Evolutionary conservation across 2,888 invertebrate genomes (phyloP).

Genomic region (Tipula unca): DNA sequence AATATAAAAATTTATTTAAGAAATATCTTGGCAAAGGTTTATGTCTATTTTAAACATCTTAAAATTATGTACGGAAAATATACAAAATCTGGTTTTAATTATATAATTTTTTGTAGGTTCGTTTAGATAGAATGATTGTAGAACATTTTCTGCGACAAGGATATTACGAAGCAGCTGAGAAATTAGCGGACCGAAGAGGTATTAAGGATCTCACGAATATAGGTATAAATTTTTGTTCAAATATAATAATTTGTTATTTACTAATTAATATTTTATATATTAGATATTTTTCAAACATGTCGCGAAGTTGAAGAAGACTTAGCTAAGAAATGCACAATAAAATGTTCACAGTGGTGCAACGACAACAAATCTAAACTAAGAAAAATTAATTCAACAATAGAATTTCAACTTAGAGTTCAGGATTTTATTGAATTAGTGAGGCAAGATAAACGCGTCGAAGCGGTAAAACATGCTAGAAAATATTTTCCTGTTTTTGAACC

Average conservation of each 20-base stretch:
- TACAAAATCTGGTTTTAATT: background rate
- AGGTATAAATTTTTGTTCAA: constrained; percentile 42
- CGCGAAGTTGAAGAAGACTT: constrained; percentile 83
- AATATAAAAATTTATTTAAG: too few relatives aligned
- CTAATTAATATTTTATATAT: constrained; percentile 14
- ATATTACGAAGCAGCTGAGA: constrained; percentile 88
- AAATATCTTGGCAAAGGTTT: too few relatives aligned
- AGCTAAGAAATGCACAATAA: constrained; percentile 68
- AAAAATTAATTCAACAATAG: constrained; percentile 90
- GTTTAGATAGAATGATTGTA: constrained; percentile 91
- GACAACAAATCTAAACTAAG: constrained; percentile 92
- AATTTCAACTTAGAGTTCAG: constrained; percentile 74
- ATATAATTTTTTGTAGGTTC: constrained; percentile 37
- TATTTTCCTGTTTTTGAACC: constrained; percentile 83
- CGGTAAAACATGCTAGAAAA: constrained; percentile 90
- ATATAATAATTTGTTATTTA: constrained; percentile 15
- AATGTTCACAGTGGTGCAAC: constrained; percentile 91
- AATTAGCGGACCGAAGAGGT: constrained; percentile 71
- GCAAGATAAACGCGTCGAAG: constrained; percentile 75
- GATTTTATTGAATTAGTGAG: constrained; percentile 95
- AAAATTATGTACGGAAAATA: too few relatives aligned
- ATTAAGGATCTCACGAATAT: constrained; percentile 87
- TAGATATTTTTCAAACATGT: constrained; percentile 48
- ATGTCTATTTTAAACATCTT: too few relatives aligned
- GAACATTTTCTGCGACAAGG: constrained; percentile 93